Base-by-base conservation (phyloP, 2,797 vertebrate species). In the Labroides dimidiatus region DNA sequence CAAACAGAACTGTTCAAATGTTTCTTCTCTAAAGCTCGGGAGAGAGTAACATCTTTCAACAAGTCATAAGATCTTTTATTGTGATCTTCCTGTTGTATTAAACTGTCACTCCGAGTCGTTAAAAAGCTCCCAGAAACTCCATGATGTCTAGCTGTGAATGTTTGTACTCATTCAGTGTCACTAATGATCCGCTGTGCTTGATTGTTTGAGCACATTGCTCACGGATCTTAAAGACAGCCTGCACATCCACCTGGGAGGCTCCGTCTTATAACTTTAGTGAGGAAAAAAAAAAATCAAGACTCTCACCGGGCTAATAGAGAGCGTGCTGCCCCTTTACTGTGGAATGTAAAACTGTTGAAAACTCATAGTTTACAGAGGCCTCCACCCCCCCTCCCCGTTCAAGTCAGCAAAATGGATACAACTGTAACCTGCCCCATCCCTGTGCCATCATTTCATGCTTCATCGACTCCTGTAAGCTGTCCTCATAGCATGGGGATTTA, bases 401-500 rank as follows among this genome's bases (percentile, higher is more conserved):
- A 48, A 54, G 52, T 79, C 68, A 36, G 55, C 49, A 58, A 66
- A 71, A 56, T 48, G 51, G 60, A 80, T 69, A 68, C 52, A 81
- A 63, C 57, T 55, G 15, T 56, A 19, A 37, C 42, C 8, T 4
- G 2, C 21, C 56, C 50, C 33, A 64, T 55, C 51, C 62, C 41
- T 41, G 27, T 64, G 19, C 37, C 30, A 39, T 66, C 8, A 51
- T 69, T 77, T 78, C 56, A 65, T 75, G 64, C 59, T 61, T 79
- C 20, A 23, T 54, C 69, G 64, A 33, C 17, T 15, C 10, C 19
- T 27, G 33, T 33, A 42, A 30, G 39, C 52, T 36, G 62, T 57
- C 19, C 57, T 82, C 30, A 9, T 41, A 56, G 43, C 10, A 4
- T 48, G 45, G 45, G 58, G 75, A 76, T 88, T 85, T 86, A 82